phyloP scores from a whole-genome alignment of 2,113 vertebrate species.

The Mirza zaza region DNA sequence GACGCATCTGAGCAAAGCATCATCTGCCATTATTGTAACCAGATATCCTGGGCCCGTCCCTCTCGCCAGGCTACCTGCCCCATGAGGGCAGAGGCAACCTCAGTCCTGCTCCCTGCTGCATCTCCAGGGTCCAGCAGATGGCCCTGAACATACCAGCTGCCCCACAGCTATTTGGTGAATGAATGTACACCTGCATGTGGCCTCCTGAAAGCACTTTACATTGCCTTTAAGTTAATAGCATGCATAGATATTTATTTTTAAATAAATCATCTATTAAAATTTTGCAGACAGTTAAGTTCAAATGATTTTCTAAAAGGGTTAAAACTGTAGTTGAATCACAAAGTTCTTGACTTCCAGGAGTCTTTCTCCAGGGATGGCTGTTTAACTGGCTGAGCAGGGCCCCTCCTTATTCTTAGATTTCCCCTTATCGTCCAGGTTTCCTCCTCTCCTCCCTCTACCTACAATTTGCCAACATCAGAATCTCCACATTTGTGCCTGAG shows the following conservation, averaged over 20 bases:
- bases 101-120: background rate
- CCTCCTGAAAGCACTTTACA: background rate
- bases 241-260: background rate
- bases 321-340: background rate
- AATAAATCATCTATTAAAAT: background rate
- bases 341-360: background rate
- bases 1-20: background rate
- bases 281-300: slow-evolving; percentile 42
- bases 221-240: background rate
- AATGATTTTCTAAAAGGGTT: background rate
- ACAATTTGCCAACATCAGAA: background rate
- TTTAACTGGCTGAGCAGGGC: background rate
- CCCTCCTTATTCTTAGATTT: background rate
- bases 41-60: background rate
- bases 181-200: background rate
- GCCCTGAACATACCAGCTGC: background rate
- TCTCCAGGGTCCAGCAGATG: background rate
- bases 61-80: background rate
- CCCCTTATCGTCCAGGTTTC: background rate
- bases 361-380: background rate
- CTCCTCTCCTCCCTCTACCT: background rate
- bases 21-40: background rate
- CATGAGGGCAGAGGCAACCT: background rate
- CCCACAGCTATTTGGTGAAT: background rate
- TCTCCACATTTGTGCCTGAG: background rate